Conservation (phyloP, 2,113 vertebrate genomes). For the Sus scrofa region T2T-Sscrofa CM000816.6:47105501-47106000, state of each 20-base stretch:
- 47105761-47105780: neutral
- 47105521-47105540: neutral
- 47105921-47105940: neutral
- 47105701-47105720: neutral
- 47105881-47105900: neutral
- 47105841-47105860: neutral
- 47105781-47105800: neutral
- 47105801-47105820: neutral
- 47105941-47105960: fast-evolving
- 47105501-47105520: neutral
- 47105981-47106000: no score
- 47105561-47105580: neutral
- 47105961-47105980: no score
- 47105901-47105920: neutral
- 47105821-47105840: neutral
- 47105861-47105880: neutral
- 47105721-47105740: neutral
- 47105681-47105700: neutral
- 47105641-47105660: neutral
- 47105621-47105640: neutral
- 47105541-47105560: neutral
- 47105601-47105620: neutral
- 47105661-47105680: neutral
- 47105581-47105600: neutral
- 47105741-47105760: neutral